Evolutionary conservation across 2,888 invertebrate species (phyloP).

Genomic region (Endotricha flammealis): DNA sequence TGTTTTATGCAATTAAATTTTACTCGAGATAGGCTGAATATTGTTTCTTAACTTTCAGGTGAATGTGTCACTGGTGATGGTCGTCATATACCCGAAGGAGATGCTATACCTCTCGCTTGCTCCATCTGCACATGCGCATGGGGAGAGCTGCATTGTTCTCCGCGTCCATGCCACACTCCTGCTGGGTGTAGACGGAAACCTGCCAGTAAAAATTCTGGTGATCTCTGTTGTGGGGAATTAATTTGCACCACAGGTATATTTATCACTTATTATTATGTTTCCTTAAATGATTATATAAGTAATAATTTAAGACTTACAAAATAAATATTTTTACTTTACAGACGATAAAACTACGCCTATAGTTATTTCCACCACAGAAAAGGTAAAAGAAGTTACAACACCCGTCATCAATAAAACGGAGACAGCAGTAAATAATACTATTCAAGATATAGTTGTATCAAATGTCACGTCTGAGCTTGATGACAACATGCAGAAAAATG

Average conservation of each 20-base stretch:
- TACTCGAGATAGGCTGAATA: too few species aligned
- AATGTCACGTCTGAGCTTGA: constrained; percentile 7
- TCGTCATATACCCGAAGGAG: constrained; percentile 45
- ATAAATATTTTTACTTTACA: constrained; percentile 28
- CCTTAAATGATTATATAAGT: too few species aligned
- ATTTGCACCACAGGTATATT: constrained; percentile 46
- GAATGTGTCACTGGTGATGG: constrained; percentile 54
- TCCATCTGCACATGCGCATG: constrained; percentile 54
- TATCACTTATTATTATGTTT: constrained; percentile 1
- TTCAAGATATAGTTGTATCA: constrained; percentile 15
- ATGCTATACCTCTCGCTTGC: constrained; percentile 42
- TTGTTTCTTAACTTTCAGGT: constrained; percentile 24
- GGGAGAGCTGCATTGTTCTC: constrained; percentile 50
- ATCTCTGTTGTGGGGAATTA: constrained; percentile 57
- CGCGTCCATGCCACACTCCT: constrained; percentile 40
- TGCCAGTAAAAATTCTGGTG: constrained; percentile 24
- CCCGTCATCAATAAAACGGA: constrained; percentile 22
- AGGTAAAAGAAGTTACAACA: constrained; percentile 11
- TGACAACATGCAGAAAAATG: constrained; percentile 12
- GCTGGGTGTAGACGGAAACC: constrained; percentile 33
- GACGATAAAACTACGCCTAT: constrained; percentile 33
- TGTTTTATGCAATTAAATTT: too few species aligned
- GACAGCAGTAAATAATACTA: constrained; percentile 14
- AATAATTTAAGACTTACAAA: too few species aligned
- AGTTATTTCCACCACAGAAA: background rate